Conservation (phyloP, 2,113 vertebrate genomes). For the Proteles cristata region DNA sequence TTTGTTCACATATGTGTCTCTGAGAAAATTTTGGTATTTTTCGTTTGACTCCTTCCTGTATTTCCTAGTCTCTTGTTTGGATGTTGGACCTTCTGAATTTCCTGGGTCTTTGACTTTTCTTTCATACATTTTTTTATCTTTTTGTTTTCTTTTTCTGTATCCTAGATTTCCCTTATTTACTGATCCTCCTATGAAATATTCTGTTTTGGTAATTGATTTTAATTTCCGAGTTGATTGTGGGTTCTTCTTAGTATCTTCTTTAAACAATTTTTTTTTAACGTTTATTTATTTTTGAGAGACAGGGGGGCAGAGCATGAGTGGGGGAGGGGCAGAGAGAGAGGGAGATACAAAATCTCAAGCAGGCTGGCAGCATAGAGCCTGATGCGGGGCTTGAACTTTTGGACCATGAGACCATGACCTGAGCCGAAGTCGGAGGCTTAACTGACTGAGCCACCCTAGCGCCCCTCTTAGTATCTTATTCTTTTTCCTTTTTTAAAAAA, state of each 20-base stretch:
- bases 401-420: too few species aligned
- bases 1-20: not conserved
- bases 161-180: constrained; percentile 25
- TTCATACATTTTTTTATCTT: not conserved
- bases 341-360: too few species aligned
- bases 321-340: too few species aligned
- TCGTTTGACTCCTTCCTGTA: not conserved
- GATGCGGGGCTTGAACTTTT: too few species aligned
- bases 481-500: too few species aligned
- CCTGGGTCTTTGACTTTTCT: not conserved
- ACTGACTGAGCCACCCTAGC: too few species aligned
- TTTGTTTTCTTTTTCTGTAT: not conserved
- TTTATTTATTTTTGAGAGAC: too few species aligned
- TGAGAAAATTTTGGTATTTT: not conserved
- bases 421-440: too few species aligned
- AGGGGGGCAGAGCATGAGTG: too few species aligned
- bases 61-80: constrained; percentile 7
- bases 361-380: too few species aligned
- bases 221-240: not conserved
- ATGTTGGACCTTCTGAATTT: not conserved
- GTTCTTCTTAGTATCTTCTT: not conserved
- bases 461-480: too few species aligned
- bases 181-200: not conserved
- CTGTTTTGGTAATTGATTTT: not conserved
- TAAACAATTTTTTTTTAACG: too few species aligned